Conservation (phyloP, 2,888 invertebrate genomes). For the Limnephilus rhombicus region DNA sequence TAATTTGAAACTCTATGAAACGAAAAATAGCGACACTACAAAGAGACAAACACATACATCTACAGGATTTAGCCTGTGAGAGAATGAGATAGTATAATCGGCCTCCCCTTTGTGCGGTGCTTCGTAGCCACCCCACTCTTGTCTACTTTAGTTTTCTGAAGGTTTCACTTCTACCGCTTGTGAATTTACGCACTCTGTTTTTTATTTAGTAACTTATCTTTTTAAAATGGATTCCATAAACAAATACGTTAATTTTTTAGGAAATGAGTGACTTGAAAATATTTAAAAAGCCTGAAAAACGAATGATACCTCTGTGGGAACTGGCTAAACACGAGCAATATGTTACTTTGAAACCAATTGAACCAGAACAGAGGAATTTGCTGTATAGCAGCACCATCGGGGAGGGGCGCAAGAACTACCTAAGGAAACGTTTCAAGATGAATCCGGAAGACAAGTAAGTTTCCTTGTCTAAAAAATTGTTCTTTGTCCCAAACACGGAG, state of each 20-base stretch:
- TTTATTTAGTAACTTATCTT: neutral
- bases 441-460: slow-evolving; percentile 77
- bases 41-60: too few relatives aligned
- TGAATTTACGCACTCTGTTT: too few relatives aligned
- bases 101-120: too few relatives aligned
- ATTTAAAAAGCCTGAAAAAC: slow-evolving; percentile 31
- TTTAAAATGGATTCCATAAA: neutral
- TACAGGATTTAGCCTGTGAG: too few relatives aligned
- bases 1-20: too few relatives aligned
- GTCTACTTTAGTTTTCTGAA: too few relatives aligned
- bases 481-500: too few relatives aligned
- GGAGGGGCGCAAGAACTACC: slow-evolving; percentile 75
- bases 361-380: slow-evolving; percentile 73
- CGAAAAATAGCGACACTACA: too few relatives aligned
- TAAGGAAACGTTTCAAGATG: slow-evolving; percentile 74
- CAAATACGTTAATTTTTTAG: neutral
- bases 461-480: neutral
- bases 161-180: too few relatives aligned
- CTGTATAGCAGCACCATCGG: slow-evolving; percentile 75
- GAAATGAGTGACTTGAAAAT: slow-evolving; percentile 46
- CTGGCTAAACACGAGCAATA: slow-evolving; percentile 68
- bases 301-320: slow-evolving; percentile 15
- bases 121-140: too few relatives aligned
- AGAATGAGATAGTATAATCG: too few relatives aligned
- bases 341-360: slow-evolving; percentile 77